Conservation (phyloP, 2,113 vertebrate genomes). For the Boleophthalmus pectinirostris region DNA sequence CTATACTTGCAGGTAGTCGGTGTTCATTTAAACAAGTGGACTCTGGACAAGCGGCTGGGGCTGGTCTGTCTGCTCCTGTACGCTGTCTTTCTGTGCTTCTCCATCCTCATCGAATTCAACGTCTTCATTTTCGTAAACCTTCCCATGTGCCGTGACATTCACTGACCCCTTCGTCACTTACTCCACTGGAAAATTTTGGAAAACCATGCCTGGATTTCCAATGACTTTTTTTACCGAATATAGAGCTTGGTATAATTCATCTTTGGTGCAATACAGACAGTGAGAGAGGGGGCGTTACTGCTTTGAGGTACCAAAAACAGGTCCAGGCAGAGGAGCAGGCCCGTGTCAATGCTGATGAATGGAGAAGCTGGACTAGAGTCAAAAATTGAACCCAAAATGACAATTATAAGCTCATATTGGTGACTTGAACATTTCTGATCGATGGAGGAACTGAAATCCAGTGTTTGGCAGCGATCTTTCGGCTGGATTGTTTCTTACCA, state of each 20-base stretch:
- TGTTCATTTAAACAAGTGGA: constrained; percentile 95
- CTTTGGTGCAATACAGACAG: constrained; percentile 61
- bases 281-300: constrained; percentile 19
- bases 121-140: constrained; percentile 97
- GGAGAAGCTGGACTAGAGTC: constrained; percentile 10
- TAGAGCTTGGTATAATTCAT: constrained; percentile 51
- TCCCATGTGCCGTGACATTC: constrained; percentile 89
- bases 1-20: constrained; percentile 83
- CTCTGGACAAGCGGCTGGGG: constrained; percentile 90
- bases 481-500: constrained; percentile 66
- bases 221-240: constrained; percentile 25
- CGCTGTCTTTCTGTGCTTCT: constrained; percentile 91
- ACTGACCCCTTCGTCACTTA: constrained; percentile 40
- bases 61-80: constrained; percentile 87
- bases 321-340: constrained; percentile 24
- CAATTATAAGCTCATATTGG: constrained; percentile 32
- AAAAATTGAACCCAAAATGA: constrained; percentile 28
- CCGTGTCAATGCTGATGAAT: constrained; percentile 10
- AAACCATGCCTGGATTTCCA: constrained; percentile 37
- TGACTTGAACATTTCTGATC: constrained; percentile 50
- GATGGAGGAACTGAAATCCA: constrained; percentile 30
- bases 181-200: constrained; percentile 27
- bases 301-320: constrained; percentile 7
- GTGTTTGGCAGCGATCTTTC: constrained; percentile 32
- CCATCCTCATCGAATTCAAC: constrained; percentile 96